Percentiles rank a stretch among this genome's conserved stretches.
Evolutionary conservation across 2,888 invertebrate species (phyloP).

Genomic region (Cartodere bifasciata): DNA sequence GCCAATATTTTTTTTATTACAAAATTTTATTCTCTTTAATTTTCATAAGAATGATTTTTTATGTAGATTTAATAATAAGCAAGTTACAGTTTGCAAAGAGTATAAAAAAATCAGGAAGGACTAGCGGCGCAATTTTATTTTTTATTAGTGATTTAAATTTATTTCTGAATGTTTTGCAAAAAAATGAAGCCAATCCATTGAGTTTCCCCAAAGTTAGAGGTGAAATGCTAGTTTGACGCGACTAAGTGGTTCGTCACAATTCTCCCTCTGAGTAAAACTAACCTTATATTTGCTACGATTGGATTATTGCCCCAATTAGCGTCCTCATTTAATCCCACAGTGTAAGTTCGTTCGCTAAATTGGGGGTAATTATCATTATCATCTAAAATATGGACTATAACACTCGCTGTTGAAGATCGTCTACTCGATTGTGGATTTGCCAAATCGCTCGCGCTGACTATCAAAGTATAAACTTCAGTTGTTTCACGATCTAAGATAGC

Average conservation of each 20-base stretch:
- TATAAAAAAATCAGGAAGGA: too few relatives aligned
- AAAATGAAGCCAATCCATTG: too few relatives aligned
- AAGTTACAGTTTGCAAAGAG: too few relatives aligned
- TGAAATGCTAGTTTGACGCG: too few relatives aligned
- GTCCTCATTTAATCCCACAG: conserved; percentile 79
- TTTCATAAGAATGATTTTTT: too few relatives aligned
- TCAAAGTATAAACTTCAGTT: conserved; percentile 69
- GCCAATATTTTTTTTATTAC: too few relatives aligned
- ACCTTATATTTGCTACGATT: conserved; percentile 63
- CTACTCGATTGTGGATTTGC: conserved; percentile 68
- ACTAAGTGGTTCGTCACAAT: neutral
- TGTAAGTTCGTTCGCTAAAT: conserved; percentile 81
- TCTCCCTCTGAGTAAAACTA: conserved; percentile 18
- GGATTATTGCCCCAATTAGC: conserved; percentile 74
- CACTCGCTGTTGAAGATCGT: conserved; percentile 65
- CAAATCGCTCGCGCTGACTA: conserved; percentile 77
- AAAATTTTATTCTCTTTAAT: too few relatives aligned
- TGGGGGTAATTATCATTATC: conserved; percentile 93
- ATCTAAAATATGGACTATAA: conserved; percentile 71
- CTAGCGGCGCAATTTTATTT: too few relatives aligned
- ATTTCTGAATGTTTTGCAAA: too few relatives aligned
- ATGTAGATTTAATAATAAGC: too few relatives aligned
- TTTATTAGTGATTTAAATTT: too few relatives aligned
- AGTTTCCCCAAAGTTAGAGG: too few relatives aligned
- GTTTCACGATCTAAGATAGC: conserved; percentile 77